Conservation (phyloP, 2,113 vertebrate species). For the Austrofundulus limnaeus region DNA sequence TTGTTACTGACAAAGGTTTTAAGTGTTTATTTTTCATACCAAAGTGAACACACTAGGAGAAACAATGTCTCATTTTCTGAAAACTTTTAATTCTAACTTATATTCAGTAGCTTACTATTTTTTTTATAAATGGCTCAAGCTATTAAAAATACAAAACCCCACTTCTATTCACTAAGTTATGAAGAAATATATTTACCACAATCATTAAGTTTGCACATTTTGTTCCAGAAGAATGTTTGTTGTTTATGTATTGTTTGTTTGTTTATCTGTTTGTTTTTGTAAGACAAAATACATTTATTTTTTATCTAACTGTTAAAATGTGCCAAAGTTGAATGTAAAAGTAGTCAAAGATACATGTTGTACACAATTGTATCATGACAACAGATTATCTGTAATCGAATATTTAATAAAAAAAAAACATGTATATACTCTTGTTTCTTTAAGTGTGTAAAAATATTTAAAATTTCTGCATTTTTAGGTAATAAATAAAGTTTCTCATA, state of each 20-base stretch:
- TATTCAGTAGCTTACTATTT: not conserved
- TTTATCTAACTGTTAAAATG: slow-evolving; percentile 13
- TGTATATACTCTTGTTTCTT: not conserved
- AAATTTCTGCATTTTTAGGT: not conserved
- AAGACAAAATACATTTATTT: slow-evolving; percentile 8
- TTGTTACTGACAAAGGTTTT: not conserved
- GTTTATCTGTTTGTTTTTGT: not conserved
- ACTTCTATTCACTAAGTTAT: slow-evolving; percentile 37
- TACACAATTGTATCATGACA: not conserved
- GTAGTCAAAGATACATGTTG: not conserved
- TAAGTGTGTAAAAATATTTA: not conserved
- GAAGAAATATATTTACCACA: slow-evolving; percentile 24
- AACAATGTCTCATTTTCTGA: not conserved
- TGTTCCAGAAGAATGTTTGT: not conserved
- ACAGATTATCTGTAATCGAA: not conserved
- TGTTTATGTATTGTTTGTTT: not conserved
- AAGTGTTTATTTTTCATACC: not conserved
- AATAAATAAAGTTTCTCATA: not conserved
- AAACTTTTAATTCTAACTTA: not conserved
- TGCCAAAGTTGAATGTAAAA: slow-evolving; percentile 1
- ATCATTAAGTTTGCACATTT: slow-evolving; percentile 7
- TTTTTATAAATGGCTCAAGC: not conserved
- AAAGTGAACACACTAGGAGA: not conserved
- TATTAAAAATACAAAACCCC: not conserved
- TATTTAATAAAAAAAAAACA: not conserved